These are phyloP conservation scores for Lophotriccus pileatus DNA, from an alignment of 2,797 vertebrate species.

Conservation along the genomic window DNA sequence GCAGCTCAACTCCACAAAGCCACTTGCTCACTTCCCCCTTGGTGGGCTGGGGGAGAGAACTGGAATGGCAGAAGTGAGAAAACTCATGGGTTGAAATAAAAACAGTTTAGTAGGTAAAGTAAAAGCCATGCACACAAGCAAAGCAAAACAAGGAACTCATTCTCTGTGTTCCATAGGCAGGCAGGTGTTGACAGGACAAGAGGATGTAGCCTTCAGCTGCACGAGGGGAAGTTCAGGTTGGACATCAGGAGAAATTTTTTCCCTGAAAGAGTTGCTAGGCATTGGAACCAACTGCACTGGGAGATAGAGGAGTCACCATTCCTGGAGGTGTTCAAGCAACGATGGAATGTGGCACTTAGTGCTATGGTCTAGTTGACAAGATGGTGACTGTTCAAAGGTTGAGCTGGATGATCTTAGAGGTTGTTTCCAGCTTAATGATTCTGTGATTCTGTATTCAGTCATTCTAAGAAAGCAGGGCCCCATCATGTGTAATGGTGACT, in stretches of 20 bases:
- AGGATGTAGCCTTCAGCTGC: background rate
- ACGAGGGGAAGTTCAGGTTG: background rate
- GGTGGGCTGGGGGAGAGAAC: background rate
- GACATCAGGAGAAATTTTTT: background rate
- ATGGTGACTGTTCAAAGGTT: background rate
- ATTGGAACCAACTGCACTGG: background rate
- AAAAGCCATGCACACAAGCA: background rate
- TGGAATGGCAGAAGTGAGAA: background rate
- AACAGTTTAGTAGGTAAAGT: background rate
- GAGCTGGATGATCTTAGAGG: rapidly evolving
- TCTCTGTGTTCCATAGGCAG: background rate
- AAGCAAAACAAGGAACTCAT: background rate
- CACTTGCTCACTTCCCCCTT: rapidly evolving
- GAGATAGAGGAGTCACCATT: too few relatives aligned
- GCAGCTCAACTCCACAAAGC: background rate
- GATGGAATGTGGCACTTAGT: background rate
- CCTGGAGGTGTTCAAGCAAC: background rate
- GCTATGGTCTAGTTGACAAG: background rate
- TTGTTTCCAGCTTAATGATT: background rate
- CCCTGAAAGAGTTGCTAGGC: background rate
- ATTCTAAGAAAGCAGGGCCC: background rate
- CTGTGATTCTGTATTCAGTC: background rate
- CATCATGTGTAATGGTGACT: background rate
- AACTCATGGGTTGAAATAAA: background rate
- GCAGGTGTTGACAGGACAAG: background rate